Evolutionary conservation across 1,140 invertebrate species (phyloP).

Genomic region (Drosophila lacteicornis): DNA sequence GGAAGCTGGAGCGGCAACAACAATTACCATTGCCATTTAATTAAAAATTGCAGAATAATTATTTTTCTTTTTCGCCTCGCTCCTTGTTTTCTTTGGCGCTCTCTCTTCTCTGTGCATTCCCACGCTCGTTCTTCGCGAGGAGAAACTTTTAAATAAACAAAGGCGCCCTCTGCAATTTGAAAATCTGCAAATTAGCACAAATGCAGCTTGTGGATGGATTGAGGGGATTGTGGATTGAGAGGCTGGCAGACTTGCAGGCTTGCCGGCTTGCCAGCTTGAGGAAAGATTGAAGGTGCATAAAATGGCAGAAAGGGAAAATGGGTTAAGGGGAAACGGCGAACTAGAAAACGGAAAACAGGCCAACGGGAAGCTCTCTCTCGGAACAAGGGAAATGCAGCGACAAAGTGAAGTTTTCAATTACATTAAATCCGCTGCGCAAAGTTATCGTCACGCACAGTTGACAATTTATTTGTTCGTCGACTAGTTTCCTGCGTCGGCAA

Average conservation of each 20-base stretch:
- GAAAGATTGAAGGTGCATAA: slow-evolving; percentile 27
- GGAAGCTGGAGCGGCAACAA: slow-evolving; percentile 43
- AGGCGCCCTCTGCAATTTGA: slow-evolving; percentile 68
- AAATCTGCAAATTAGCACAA: slow-evolving; percentile 81
- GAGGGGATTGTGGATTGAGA: slow-evolving; percentile 19
- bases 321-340: slow-evolving; percentile 3
- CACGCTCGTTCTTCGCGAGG: slow-evolving; percentile 28
- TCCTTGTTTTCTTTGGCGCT: slow-evolving; percentile 39
- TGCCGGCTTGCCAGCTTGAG: neutral
- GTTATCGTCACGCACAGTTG: slow-evolving; percentile 71
- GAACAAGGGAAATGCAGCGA: slow-evolving; percentile 44
- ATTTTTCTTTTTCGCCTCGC: slow-evolving; percentile 72
- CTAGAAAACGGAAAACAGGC: slow-evolving; percentile 25
- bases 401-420: slow-evolving; percentile 77
- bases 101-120: slow-evolving; percentile 10
- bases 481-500: slow-evolving; percentile 35
- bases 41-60: slow-evolving; percentile 84
- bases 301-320: neutral
- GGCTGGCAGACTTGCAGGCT: neutral
- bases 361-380: slow-evolving; percentile 21
- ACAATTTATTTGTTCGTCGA: slow-evolving; percentile 74
- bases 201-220: slow-evolving; percentile 58
- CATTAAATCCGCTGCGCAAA: slow-evolving; percentile 73
- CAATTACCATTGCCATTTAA: slow-evolving; percentile 82
- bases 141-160: slow-evolving; percentile 78